Evolutionary conservation across 2,888 invertebrate genomes (phyloP).

Genomic region (Trichogramma dendrolimi): DNA sequence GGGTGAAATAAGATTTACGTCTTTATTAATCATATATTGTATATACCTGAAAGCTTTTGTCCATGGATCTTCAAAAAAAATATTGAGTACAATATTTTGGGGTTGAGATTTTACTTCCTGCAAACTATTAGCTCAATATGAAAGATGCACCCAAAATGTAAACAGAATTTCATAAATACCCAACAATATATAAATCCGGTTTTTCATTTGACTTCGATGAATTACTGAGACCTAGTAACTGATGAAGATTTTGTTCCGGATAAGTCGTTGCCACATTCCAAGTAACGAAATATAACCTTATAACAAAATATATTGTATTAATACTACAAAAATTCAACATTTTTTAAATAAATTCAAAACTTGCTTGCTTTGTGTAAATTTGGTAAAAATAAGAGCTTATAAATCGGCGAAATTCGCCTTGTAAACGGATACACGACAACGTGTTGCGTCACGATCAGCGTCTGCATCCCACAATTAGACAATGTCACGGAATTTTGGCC

Average conservation of each 20-base stretch:
- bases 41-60: conserved; percentile 61
- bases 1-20: not conserved
- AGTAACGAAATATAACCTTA: conserved; percentile 76
- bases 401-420: too few species aligned
- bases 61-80: conserved; percentile 83
- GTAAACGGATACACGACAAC: too few species aligned
- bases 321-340: too few species aligned
- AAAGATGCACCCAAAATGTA: not conserved
- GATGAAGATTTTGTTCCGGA: conserved; percentile 70
- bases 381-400: too few species aligned
- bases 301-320: conserved; percentile 44
- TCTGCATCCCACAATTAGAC: too few species aligned
- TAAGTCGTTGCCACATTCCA: conserved; percentile 86
- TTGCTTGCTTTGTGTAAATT: too few species aligned
- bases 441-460: too few species aligned
- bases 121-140: conserved; percentile 55
- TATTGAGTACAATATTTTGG: conserved; percentile 76
- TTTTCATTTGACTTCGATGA: conserved; percentile 54
- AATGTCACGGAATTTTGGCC: too few species aligned
- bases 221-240: conserved; percentile 65
- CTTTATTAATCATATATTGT: not conserved
- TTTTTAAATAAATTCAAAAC: too few species aligned
- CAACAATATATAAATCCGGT: conserved; percentile 82
- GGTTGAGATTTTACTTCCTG: conserved; percentile 89
- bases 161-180: conserved; percentile 54